phyloP scores from a whole-genome alignment of 1,140 invertebrate genomes.

The Archivesica marissinica region DNA sequence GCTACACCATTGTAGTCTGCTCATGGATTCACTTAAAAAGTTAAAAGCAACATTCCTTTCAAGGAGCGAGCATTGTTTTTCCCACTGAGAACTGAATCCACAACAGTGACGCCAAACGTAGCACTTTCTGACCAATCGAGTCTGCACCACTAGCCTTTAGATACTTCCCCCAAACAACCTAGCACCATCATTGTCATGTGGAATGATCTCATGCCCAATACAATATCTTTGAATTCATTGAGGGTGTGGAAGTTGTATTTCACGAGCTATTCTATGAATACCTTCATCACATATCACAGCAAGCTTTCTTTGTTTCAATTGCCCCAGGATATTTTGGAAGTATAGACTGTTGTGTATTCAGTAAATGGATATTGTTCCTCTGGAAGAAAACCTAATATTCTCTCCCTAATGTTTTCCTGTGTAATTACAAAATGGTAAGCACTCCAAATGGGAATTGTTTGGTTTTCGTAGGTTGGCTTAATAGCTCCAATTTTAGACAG shows the following conservation, averaged over 20 bases:
- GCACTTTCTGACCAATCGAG: conserved; percentile 15
- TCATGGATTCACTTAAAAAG: conserved; percentile 22
- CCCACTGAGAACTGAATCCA: conserved; percentile 1
- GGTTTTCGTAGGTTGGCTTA: neutral
- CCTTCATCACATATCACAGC: too few species aligned
- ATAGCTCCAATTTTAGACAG: neutral
- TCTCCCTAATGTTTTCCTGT: neutral
- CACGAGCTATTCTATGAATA: too few species aligned
- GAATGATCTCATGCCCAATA: neutral
- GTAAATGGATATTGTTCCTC: conserved; percentile 3
- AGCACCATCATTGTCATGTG: conserved; percentile 18
- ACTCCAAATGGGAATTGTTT: conserved; percentile 21
- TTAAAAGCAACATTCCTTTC: conserved; percentile 23
- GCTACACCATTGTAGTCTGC: conserved; percentile 5
- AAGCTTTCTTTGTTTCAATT: neutral
- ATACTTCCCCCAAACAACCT: conserved; percentile 19
- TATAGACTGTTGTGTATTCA: conserved; percentile 18
- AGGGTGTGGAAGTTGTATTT: neutral
- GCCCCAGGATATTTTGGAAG: neutral
- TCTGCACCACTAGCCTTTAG: conserved; percentile 14
- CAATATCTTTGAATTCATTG: conserved; percentile 22
- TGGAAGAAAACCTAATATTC: neutral
- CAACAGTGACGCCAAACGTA: conserved; percentile 10
- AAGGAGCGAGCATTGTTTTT: neutral
- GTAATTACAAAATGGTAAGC: conserved; percentile 10